Evolutionary conservation across 2,797 vertebrate genomes (phyloP), one percentile per base, ranked within the genome.

Genomic region (Chaetodon trifasciatus): DNA sequence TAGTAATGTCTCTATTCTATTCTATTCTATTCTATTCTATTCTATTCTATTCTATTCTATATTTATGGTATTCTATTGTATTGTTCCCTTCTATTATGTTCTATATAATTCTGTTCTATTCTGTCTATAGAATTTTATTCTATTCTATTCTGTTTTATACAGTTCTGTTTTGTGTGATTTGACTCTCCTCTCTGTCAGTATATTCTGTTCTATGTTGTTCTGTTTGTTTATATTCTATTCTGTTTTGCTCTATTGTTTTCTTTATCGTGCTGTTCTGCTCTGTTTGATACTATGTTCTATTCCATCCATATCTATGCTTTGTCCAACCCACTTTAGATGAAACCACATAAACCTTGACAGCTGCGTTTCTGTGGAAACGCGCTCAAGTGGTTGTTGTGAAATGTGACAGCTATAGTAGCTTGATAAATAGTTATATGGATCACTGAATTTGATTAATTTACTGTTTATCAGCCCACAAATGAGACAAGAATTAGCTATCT

Each of bases 1-100:
- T 86, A 46, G 91, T 92, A 92, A 83, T 57, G 57, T 44, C 10
- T 82, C 47, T 12, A 19, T 74, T 82, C 39, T 70, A 32, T 44
- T 50, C 24, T 65, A 8, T 28, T 60, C 11, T 60, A 4, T 40
- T 39, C 42, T 55, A 16, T 40, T 42, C 12, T 28, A 12, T 47
- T 47, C 21, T 66, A 28, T n/a, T n/a, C n/a, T n/a, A n/a, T n/a
- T n/a, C n/a, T 6, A 6, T 11, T 42, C 11, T 11, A 11, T 42
- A 13, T 44, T 8, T 8, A 8, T 44, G 2, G 42, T 44, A 8
- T 44, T 28, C 28, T 28, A 28, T 28, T 28, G 28, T 28, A 28
- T 32, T 32, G 3, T 17, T 65, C 35, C 63, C 8, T 47, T 28
- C 39, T 56, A 7, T 23, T 61, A 5, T 13, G 23, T 61, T 21